Percentiles rank a stretch among this genome's conserved stretches.
Conservation (phyloP, 1,140 invertebrate genomes). For the Paralvinella palmiformis region DNA sequence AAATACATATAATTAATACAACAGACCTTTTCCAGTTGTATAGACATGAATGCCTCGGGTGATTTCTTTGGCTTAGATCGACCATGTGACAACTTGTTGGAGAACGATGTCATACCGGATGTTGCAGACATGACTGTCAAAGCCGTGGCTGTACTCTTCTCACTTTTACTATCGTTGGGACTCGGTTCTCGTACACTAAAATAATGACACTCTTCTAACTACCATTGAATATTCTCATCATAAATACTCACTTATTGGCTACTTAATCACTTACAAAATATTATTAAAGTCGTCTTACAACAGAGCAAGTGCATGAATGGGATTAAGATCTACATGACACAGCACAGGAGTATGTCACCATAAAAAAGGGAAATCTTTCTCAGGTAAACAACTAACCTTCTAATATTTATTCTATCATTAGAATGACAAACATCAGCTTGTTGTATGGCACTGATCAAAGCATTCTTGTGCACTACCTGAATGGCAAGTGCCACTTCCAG, state of each 20-base stretch:
- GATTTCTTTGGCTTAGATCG: background rate
- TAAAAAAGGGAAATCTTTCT: background rate
- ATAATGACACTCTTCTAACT: no score
- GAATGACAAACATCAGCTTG: slow-evolving; percentile 40
- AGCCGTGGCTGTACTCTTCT: background rate
- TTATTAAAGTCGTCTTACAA: no score
- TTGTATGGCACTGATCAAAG: slow-evolving; percentile 36
- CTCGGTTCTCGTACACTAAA: background rate
- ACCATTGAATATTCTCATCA: no score
- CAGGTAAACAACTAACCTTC: background rate
- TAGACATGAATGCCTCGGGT: slow-evolving; percentile 46
- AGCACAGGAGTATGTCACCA: no score
- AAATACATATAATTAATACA: background rate
- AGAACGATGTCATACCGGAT: background rate
- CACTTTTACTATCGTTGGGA: background rate
- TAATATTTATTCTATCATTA: background rate
- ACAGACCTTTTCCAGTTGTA: slow-evolving; percentile 48
- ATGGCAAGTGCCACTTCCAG: slow-evolving; percentile 40
- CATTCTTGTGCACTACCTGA: slow-evolving; percentile 47
- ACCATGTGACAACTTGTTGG: background rate
- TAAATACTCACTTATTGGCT: no score
- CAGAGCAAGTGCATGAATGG: no score
- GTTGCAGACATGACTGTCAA: background rate
- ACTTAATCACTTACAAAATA: no score
- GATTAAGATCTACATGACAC: no score